Conservation (phyloP, 2,888 invertebrate genomes). For the Cantharis nigra region DNA sequence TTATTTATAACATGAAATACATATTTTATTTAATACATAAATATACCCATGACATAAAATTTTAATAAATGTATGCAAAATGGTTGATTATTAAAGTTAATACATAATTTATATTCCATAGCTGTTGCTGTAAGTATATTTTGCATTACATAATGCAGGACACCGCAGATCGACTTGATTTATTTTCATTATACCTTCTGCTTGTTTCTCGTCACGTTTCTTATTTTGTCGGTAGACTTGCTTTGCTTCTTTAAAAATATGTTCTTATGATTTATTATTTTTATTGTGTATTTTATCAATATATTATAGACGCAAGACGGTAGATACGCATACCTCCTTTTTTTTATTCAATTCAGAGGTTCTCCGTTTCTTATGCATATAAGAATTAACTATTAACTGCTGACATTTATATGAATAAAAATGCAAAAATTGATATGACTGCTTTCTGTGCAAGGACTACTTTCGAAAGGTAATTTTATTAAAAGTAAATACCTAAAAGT, state of each 20-base stretch:
- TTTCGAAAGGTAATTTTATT: too few species aligned
- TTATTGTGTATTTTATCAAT: conserved; percentile 11
- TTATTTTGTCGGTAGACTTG: conserved; percentile 41
- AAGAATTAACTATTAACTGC: too few species aligned
- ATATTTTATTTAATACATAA: not conserved
- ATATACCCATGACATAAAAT: not conserved
- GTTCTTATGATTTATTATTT: conserved; percentile 44
- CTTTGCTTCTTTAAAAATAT: conserved; percentile 40
- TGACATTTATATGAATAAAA: too few species aligned
- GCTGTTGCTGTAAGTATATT: conserved; percentile 14
- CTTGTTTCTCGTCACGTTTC: conserved; percentile 45
- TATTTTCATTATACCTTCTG: conserved; percentile 40
- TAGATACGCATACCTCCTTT: not conserved
- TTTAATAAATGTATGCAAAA: not conserved
- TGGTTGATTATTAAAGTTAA: not conserved
- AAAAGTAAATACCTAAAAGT: too few species aligned
- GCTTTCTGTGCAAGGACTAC: too few species aligned
- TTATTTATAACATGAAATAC: not conserved
- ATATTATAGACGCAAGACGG: not conserved
- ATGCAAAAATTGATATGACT: too few species aligned
- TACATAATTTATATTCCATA: conserved; percentile 25
- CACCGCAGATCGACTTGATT: conserved; percentile 36
- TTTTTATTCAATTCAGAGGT: not conserved
- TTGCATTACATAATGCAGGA: conserved; percentile 8
- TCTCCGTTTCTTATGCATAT: not conserved